Conservation (phyloP, 2,797 vertebrate species). For the Labeo calbasu region DNA sequence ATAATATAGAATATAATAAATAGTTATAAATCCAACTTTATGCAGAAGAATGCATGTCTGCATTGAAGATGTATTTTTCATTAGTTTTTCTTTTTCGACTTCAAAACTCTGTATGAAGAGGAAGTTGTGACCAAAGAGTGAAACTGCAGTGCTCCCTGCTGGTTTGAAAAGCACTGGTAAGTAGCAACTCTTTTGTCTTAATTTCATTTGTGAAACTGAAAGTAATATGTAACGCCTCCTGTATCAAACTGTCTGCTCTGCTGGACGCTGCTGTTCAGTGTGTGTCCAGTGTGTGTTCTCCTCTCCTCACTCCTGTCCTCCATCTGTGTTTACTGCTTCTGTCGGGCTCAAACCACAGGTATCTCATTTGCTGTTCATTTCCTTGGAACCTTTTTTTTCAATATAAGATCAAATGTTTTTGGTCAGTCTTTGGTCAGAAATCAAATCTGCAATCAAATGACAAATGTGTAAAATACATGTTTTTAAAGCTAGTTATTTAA, state of each 20-base stretch:
- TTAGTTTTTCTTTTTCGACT: background rate
- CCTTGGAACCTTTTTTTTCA: background rate
- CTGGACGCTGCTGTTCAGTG: conserved; percentile 26
- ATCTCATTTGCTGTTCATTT: background rate
- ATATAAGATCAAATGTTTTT: background rate
- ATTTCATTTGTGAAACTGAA: background rate
- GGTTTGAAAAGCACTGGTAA: background rate
- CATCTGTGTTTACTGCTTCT: conserved; percentile 33
- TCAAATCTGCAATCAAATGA: background rate
- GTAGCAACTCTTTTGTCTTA: background rate
- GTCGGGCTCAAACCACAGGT: conserved; percentile 11
- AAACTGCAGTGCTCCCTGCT: conserved; percentile 36
- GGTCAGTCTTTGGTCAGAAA: background rate
- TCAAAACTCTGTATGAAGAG: background rate
- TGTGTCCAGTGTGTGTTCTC: conserved; percentile 47
- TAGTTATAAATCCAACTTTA: background rate
- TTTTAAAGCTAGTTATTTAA: too few relatives aligned
- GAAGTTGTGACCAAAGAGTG: background rate
- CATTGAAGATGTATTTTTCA: background rate
- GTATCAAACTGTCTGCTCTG: too few relatives aligned
- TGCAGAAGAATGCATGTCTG: background rate
- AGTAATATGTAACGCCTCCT: background rate
- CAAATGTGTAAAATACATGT: background rate
- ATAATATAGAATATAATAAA: background rate
- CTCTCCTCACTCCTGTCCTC: conserved; percentile 28